Conservation (phyloP, 2,888 invertebrate species). For the Plebejus melissa region DNA sequence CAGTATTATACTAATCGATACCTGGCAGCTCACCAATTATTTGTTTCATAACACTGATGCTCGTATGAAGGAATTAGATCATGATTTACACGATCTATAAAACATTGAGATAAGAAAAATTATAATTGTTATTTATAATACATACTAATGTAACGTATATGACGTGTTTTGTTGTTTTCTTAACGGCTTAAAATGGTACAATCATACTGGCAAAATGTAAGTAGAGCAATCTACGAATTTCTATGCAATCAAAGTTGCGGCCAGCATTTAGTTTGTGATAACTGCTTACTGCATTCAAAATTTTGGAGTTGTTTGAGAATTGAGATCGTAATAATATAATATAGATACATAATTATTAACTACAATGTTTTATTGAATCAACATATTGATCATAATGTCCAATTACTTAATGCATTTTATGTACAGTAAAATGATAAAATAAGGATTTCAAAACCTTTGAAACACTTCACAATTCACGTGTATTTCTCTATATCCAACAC, state of each 20-base stretch:
- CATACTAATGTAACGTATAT: not conserved
- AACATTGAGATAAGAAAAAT: not conserved
- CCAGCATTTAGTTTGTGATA: too few species aligned
- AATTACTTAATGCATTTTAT: too few species aligned
- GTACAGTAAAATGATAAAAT: not conserved
- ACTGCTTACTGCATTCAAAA: too few species aligned
- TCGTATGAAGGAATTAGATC: conserved; percentile 13
- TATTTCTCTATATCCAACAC: not conserved
- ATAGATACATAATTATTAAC: too few species aligned
- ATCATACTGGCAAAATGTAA: not conserved
- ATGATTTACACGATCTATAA: conserved; percentile 8
- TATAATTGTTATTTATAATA: not conserved
- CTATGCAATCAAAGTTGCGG: too few species aligned
- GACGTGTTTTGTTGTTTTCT: not conserved
- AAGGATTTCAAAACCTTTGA: not conserved
- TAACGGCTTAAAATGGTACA: not conserved
- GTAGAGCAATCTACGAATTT: not conserved
- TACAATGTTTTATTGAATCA: too few species aligned
- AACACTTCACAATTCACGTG: not conserved
- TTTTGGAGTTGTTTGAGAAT: too few species aligned
- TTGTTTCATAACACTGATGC: conserved; percentile 15
- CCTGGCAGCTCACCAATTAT: conserved; percentile 16
- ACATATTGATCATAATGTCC: too few species aligned
- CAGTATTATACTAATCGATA: conserved; percentile 18
- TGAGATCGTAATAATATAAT: too few species aligned